These are phyloP conservation scores for Eilema sororculum DNA, from an alignment of 2,888 invertebrate species.

Conservation along the genomic window DNA sequence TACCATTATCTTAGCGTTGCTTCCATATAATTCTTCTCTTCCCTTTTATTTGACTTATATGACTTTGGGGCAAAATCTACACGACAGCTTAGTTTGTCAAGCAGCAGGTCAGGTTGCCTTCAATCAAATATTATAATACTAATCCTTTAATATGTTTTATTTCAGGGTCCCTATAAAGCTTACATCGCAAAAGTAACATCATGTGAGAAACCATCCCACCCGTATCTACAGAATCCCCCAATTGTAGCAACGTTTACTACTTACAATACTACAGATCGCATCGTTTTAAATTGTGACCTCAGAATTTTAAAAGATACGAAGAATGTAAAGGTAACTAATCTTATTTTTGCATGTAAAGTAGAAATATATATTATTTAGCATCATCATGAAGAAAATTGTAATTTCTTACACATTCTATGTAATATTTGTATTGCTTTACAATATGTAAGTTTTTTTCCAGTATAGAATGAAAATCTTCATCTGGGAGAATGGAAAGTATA, in stretches of 20 bases:
- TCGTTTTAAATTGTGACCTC: not conserved
- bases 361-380: too few species aligned
- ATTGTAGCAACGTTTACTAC: not conserved
- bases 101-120: too few species aligned
- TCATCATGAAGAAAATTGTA: too few species aligned
- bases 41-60: too few species aligned
- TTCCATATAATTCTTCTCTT: too few species aligned
- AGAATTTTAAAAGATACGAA: not conserved
- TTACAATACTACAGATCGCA: not conserved
- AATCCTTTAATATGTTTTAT: not conserved
- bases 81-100: too few species aligned
- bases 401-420: too few species aligned
- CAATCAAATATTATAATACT: too few species aligned
- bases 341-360: not conserved
- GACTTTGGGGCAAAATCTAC: too few species aligned
- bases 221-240: not conserved
- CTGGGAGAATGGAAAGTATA: slow-evolving; percentile 36
- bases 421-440: too few species aligned
- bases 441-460: too few species aligned
- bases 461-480: not conserved
- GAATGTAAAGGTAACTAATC: not conserved
- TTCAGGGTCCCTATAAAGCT: slow-evolving; percentile 3
- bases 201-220: slow-evolving; percentile 6
- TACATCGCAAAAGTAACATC: not conserved
- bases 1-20: too few species aligned